phyloP scores from a whole-genome alignment of 2,113 vertebrate species.

The Pimephales promelas region DNA sequence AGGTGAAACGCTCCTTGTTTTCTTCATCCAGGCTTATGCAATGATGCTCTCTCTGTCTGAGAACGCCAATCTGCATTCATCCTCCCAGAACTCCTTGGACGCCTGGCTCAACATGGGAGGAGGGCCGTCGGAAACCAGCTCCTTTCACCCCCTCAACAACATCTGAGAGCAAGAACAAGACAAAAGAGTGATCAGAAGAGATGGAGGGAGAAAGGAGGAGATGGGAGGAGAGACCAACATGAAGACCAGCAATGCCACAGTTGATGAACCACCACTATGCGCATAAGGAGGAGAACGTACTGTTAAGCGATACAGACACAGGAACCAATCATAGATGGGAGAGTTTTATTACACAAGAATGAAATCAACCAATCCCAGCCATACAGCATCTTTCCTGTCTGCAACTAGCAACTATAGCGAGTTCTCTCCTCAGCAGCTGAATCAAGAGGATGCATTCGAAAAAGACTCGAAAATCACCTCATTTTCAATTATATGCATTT shows the following conservation, averaged over 20 bases:
- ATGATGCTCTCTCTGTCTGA: constrained; percentile 99
- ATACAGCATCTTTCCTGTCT: constrained; percentile 1
- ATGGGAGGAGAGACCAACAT: constrained; percentile 56
- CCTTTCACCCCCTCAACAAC: constrained; percentile 96
- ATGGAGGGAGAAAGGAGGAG: constrained; percentile 54
- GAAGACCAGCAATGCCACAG: constrained; percentile 45
- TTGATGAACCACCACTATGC: constrained; percentile 48
- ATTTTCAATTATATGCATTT: constrained; percentile 55
- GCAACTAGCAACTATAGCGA: constrained; percentile 31
- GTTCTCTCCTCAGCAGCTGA: constrained; percentile 34
- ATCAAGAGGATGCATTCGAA: constrained; percentile 9
- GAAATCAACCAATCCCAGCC: constrained; percentile 12
- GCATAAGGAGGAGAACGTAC: background rate
- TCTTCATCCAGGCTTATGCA: constrained; percentile 89
- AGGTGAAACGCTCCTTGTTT: background rate
- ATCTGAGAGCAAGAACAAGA: constrained; percentile 80
- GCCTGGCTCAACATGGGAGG: constrained; percentile 96
- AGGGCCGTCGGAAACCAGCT: constrained; percentile 87
- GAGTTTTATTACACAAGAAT: constrained; percentile 36
- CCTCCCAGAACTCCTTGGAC: constrained; percentile 95
- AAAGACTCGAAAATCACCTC: constrained; percentile 59
- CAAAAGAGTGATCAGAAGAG: constrained; percentile 58
- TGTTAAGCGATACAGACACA: constrained; percentile 44
- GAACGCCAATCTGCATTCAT: constrained; percentile 89
- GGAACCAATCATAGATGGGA: constrained; percentile 35